Base-by-base conservation (phyloP, 1,140 invertebrate genomes). In the Zaprionus ghesquierei region DNA sequence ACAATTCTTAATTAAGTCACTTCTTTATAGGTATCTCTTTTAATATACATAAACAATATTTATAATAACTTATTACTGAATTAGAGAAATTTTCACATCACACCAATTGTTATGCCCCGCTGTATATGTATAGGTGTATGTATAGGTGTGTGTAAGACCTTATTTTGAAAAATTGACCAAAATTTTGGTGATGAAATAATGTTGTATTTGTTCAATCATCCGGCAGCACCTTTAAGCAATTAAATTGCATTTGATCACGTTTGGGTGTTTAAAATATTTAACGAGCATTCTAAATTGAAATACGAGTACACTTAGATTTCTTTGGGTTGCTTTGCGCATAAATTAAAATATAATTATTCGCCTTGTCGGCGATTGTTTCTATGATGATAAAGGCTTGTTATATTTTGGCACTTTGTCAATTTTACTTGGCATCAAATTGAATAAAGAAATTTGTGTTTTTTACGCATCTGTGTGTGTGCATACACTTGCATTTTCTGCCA, bases 331-430 rank as follows among this genome's bases (percentile, higher is more conserved):
- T 46, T 65, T 59, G 51, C 41, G 79, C 65, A 87, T 87, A 87
- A 87, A 89, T 87, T 84, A 87, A 70, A 87, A 87, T 87, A 87
- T 84, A 86, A 86, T 86, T 86, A 86, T 89, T 84, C 82, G 82
- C 79, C 79, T 85, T 76, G 84, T 80, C 72, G 68, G 74, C 75
- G 72, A 85, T 77, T 86, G 78, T 86, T 59, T 59, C 69, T 74
- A 69, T 79, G 70, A 87, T 85, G 66, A 80, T 73, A 63, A 87
- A 87, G 73, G 75, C 69, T 38, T 62, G 38, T 62, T 31, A 63
- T 56, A 65, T 69, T 60, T 86, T 82, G 79, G 75, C 82, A 60
- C n/a, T 65, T 46, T 68, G 58, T 70, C 82, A 87, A 81, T 53
- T 70, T 25, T 38, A 58, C 50, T 61, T 73, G 65, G 58, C 71